Percentiles rank a stretch among this genome's conserved stretches.
Conservation (phyloP, 2,888 invertebrate genomes). For the Orchestes rusci region DNA sequence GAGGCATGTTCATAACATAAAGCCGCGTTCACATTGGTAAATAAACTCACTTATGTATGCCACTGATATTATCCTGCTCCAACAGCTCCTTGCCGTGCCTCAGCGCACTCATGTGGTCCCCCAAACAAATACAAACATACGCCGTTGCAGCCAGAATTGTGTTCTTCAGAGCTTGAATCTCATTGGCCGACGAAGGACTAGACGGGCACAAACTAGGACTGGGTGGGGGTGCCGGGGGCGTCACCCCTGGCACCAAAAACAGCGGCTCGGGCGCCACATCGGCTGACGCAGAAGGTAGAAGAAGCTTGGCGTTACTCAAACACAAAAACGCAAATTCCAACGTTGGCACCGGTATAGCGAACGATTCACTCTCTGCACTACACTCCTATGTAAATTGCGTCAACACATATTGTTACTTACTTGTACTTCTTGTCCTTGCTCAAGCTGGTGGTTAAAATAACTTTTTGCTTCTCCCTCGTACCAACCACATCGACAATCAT, state of each 20-base stretch:
- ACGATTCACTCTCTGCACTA: slow-evolving; percentile 60
- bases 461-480: slow-evolving; percentile 53
- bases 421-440: slow-evolving; percentile 51
- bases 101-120: slow-evolving; percentile 73
- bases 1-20: too few relatives aligned
- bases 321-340: slow-evolving; percentile 87
- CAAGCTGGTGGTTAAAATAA: slow-evolving; percentile 51
- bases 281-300: slow-evolving; percentile 53
- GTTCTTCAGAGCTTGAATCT: slow-evolving; percentile 46
- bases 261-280: slow-evolving; percentile 41
- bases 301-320: slow-evolving; percentile 71
- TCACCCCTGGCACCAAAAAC: slow-evolving; percentile 40
- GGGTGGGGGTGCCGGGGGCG: slow-evolving; percentile 40
- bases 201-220: slow-evolving; percentile 51
- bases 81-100: slow-evolving; percentile 71
- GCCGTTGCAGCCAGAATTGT: slow-evolving; percentile 71
- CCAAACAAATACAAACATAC: slow-evolving; percentile 77
- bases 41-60: slow-evolving; percentile 59
- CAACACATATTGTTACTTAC: slow-evolving; percentile 28
- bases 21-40: too few relatives aligned
- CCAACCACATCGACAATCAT: slow-evolving; percentile 55
- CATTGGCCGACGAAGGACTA: slow-evolving; percentile 54
- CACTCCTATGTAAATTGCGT: background rate
- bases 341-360: slow-evolving; percentile 80
- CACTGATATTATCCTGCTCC: slow-evolving; percentile 62